Evolutionary conservation across 2,888 invertebrate species (phyloP).

Genomic region (Hirtodrosophila trivittata): DNA sequence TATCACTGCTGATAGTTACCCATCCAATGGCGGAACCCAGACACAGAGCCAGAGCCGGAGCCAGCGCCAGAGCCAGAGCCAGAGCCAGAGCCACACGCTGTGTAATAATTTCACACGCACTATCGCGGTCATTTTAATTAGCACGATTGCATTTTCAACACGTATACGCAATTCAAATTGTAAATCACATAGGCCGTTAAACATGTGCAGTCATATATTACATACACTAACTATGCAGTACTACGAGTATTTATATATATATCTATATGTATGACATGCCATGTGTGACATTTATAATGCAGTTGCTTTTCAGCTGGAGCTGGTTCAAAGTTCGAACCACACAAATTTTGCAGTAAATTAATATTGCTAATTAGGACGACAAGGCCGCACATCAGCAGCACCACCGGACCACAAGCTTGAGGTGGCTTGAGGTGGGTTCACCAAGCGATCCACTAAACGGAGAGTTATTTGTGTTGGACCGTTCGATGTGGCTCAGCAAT

Average conservation of each 20-base stretch:
- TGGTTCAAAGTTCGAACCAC: constrained; percentile 10
- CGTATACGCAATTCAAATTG: constrained; percentile 66
- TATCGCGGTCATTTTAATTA: constrained; percentile 76
- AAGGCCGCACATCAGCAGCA: constrained; percentile 15
- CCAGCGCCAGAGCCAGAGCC: constrained; percentile 3
- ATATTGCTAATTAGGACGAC: constrained; percentile 60
- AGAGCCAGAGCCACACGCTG: constrained; percentile 16
- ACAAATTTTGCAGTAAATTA: constrained; percentile 55
- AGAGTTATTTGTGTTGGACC: constrained; percentile 33
- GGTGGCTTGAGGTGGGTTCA: constrained; percentile 6
- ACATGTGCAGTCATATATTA: constrained; percentile 35
- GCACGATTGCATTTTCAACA: constrained; percentile 74
- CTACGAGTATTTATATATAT: constrained; percentile 3
- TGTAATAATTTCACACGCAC: constrained; percentile 73
- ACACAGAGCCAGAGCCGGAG: background rate
- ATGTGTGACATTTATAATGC: constrained; percentile 32
- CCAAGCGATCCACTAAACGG: constrained; percentile 12
- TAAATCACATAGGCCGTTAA: constrained; percentile 68
- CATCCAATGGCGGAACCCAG: background rate
- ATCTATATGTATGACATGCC: constrained; percentile 22
- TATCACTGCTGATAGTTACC: constrained; percentile 13
- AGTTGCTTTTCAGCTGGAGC: constrained; percentile 8
- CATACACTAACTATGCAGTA: constrained; percentile 17
- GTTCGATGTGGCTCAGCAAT: constrained; percentile 37
- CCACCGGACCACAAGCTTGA: constrained; percentile 5